Percentiles rank a stretch among this genome's conserved stretches.
Evolutionary conservation across 2,888 invertebrate genomes (phyloP).

Genomic region (Drosophila dives): DNA sequence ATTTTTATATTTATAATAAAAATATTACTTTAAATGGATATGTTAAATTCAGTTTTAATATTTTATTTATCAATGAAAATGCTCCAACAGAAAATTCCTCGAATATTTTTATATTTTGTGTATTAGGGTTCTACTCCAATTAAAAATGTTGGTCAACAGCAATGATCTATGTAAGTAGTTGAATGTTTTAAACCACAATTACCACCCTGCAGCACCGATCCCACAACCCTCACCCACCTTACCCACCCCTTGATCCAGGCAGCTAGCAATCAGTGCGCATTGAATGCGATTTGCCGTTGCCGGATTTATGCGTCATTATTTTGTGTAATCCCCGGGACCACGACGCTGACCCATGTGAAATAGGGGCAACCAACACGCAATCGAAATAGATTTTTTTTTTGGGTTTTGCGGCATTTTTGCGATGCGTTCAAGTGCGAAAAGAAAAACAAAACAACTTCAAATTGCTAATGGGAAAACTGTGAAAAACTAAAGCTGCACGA

Average conservation of each 20-base stretch:
- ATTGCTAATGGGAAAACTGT: constrained; percentile 48
- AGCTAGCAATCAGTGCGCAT: constrained; percentile 66
- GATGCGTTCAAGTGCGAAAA: constrained; percentile 68
- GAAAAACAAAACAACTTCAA: constrained; percentile 35
- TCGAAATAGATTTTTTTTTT: constrained; percentile 46
- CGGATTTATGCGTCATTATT: constrained; percentile 78
- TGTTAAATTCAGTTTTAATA: too few relatives aligned
- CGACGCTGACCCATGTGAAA: constrained; percentile 74
- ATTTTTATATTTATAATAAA: not conserved
- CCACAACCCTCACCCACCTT: constrained; percentile 17
- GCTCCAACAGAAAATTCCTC: too few relatives aligned
- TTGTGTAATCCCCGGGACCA: constrained; percentile 60
- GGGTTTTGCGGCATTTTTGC: constrained; percentile 14
- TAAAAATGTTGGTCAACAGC: constrained; percentile 5
- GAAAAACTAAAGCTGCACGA: constrained; percentile 41
- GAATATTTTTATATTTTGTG: not conserved
- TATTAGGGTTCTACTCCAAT: not conserved
- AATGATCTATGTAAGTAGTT: constrained; percentile 18
- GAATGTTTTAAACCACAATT: constrained; percentile 19
- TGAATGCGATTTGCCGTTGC: constrained; percentile 49
- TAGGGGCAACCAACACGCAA: constrained; percentile 77
- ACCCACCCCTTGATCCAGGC: not conserved
- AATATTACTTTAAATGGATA: not conserved
- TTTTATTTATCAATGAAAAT: too few relatives aligned
- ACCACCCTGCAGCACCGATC: constrained; percentile 19